Evolutionary conservation across 2,888 invertebrate species (phyloP).

Genomic region (Stenolophus ochropezus): DNA sequence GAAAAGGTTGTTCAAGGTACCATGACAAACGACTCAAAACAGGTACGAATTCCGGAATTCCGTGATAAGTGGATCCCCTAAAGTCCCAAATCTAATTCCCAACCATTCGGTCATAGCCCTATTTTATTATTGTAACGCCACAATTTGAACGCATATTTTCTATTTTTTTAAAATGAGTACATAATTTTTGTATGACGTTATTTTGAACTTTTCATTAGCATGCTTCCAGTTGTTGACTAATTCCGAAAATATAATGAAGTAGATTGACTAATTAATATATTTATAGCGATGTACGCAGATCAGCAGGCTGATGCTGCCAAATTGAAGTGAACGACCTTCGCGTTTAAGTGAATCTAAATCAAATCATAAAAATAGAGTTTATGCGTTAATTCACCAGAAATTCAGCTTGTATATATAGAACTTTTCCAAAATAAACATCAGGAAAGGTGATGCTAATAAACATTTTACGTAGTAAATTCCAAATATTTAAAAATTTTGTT

Average conservation of each 20-base stretch:
- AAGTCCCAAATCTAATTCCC: too few relatives aligned
- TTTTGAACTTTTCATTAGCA: not conserved
- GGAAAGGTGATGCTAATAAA: not conserved
- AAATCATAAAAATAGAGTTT: not conserved
- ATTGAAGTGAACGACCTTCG: not conserved
- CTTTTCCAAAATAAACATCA: not conserved
- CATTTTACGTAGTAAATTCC: not conserved
- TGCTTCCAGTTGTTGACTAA: not conserved
- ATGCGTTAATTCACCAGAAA: not conserved
- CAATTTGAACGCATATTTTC: too few relatives aligned
- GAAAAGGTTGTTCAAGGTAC: too few relatives aligned
- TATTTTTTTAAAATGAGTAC: too few relatives aligned
- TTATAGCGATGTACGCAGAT: not conserved
- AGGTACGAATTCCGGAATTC: too few relatives aligned
- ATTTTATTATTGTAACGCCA: too few relatives aligned
- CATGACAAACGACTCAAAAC: too few relatives aligned
- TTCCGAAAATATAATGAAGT: not conserved
- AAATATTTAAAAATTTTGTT: too few relatives aligned
- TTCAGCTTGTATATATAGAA: not conserved
- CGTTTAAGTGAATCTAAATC: not conserved
- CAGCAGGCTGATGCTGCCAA: not conserved
- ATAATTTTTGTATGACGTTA: too few relatives aligned
- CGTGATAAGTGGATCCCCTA: too few relatives aligned
- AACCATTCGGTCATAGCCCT: too few relatives aligned
- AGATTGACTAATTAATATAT: not conserved